A percentile compares a stretch with the other conserved stretches of the same genome.
These are phyloP conservation scores for Electrophaes corylata DNA, from an alignment of 2,888 invertebrate genomes.

Conservation along the genomic window DNA sequence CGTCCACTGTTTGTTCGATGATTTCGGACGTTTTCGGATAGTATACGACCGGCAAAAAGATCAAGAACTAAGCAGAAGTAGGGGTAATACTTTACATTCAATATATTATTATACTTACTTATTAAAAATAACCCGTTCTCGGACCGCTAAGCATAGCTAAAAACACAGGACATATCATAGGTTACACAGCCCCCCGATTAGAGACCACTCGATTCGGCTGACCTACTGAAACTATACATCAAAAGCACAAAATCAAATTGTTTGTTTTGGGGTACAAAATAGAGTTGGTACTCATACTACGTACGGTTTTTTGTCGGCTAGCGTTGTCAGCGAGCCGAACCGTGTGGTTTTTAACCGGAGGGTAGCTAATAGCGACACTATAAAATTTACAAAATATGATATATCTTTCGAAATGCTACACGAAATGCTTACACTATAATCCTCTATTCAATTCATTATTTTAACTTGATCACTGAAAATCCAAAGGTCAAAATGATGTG, in stretches of 20 bases:
- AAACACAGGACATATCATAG: constrained; percentile 73
- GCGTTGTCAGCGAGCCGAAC: not conserved
- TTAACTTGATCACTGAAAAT: constrained; percentile 69
- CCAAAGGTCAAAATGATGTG: constrained; percentile 36
- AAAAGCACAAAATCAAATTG: not conserved
- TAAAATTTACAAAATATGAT: constrained; percentile 85
- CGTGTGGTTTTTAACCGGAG: not conserved
- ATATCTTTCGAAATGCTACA: constrained; percentile 82
- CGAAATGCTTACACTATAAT: constrained; percentile 72
- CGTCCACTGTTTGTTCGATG: no score
- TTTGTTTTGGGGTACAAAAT: constrained; percentile 1
- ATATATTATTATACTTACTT: constrained; percentile 38
- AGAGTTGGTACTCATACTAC: constrained; percentile 6
- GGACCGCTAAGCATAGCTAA: constrained; percentile 82
- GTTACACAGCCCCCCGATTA: constrained; percentile 55
- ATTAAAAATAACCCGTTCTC: constrained; percentile 71
- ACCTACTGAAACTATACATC: not conserved
- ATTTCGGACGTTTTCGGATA: no score
- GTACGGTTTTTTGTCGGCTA: not conserved
- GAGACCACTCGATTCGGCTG: constrained; percentile 6
- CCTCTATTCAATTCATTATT: constrained; percentile 79
- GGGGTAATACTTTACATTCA: constrained; percentile 48
- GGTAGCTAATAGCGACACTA: constrained; percentile 76
- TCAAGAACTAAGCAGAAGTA: constrained; percentile 48
- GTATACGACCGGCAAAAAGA: no score